These are phyloP conservation scores for Ploceus nigricollis DNA, from an alignment of 2,113 vertebrate genomes.

Conservation along the genomic window DNA sequence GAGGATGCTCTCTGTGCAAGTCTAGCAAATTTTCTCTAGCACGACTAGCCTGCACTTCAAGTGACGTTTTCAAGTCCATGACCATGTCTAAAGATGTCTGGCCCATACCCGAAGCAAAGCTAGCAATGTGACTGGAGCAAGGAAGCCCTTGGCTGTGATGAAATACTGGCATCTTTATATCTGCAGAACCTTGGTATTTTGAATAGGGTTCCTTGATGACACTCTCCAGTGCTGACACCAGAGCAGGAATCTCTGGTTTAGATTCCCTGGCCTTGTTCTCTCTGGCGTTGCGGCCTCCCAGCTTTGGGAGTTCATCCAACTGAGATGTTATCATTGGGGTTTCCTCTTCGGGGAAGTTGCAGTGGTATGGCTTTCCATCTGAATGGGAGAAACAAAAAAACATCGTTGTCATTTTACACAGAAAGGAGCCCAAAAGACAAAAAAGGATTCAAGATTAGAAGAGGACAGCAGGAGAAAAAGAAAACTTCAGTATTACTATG, in stretches of 20 bases:
- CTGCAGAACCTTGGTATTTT: constrained; percentile 70
- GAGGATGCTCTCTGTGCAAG: constrained; percentile 31
- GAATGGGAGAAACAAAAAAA: constrained; percentile 55
- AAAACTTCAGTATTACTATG: neutral
- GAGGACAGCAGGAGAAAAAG: neutral
- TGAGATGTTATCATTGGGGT: constrained; percentile 64
- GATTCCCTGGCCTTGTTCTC: constrained; percentile 16
- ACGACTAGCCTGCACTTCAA: constrained; percentile 15
- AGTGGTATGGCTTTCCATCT: constrained; percentile 82
- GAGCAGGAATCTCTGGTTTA: constrained; percentile 4
- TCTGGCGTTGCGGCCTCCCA: neutral
- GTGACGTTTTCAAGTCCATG: neutral
- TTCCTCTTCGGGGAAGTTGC: constrained; percentile 73
- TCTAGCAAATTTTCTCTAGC: constrained; percentile 32
- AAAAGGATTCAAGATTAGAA: neutral
- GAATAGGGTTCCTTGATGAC: constrained; percentile 45
- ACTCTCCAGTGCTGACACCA: constrained; percentile 26
- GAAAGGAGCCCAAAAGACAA: neutral
- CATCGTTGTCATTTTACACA: neutral
- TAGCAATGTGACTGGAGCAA: neutral
- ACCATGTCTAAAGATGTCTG: neutral
- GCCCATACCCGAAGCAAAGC: neutral
- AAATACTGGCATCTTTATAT: constrained; percentile 75
- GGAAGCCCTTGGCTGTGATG: constrained; percentile 64
- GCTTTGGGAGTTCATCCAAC: constrained; percentile 59